A percentile compares a stretch with the other conserved stretches of the same genome.
These are phyloP conservation scores for Netelia inedita DNA, from an alignment of 2,888 invertebrate species.

Conservation along the genomic window DNA sequence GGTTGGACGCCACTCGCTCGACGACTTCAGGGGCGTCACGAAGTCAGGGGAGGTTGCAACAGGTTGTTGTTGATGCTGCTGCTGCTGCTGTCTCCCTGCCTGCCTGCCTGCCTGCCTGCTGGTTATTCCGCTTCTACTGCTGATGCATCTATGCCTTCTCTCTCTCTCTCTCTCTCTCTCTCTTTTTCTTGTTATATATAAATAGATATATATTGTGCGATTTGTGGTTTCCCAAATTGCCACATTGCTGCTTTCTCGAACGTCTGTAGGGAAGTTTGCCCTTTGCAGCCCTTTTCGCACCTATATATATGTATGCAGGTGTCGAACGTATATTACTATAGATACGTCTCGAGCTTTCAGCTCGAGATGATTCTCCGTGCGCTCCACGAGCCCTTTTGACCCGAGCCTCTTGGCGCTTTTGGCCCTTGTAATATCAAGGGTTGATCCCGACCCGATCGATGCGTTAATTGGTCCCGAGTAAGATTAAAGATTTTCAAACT, in stretches of 20 bases:
- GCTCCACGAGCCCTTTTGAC: slow-evolving; percentile 38
- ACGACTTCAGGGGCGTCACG: slow-evolving; percentile 59
- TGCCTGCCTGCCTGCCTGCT: slow-evolving; percentile 1
- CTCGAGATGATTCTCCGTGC: slow-evolving; percentile 8
- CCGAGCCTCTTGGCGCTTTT: slow-evolving; percentile 32
- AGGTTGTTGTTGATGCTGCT: slow-evolving; percentile 75
- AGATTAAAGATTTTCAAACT: too few species aligned
- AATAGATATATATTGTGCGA: slow-evolving; percentile 27
- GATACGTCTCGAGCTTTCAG: not conserved
- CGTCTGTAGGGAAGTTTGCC: slow-evolving; percentile 64
- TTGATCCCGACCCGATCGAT: slow-evolving; percentile 18
- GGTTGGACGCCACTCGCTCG: slow-evolving; percentile 66
- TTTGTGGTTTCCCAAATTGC: slow-evolving; percentile 57
- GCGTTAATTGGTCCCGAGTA: slow-evolving; percentile 5
- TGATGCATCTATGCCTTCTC: slow-evolving; percentile 58
- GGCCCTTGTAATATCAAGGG: slow-evolving; percentile 36
- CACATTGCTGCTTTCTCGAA: slow-evolving; percentile 44
- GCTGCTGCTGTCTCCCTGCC: slow-evolving; percentile 28
- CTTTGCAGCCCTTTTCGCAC: slow-evolving; percentile 48
- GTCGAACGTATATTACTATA: not conserved
- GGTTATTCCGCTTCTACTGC: slow-evolving; percentile 65
- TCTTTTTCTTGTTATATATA: not conserved
- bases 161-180: slow-evolving; percentile 27
- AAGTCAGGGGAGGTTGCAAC: slow-evolving; percentile 79
- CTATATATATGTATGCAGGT: slow-evolving; percentile 1